Percentiles rank a stretch among this genome's conserved stretches.
These are phyloP conservation scores for Linurgus olivaceus DNA, from an alignment of 2,797 vertebrate genomes.

Conservation along the genomic window DNA sequence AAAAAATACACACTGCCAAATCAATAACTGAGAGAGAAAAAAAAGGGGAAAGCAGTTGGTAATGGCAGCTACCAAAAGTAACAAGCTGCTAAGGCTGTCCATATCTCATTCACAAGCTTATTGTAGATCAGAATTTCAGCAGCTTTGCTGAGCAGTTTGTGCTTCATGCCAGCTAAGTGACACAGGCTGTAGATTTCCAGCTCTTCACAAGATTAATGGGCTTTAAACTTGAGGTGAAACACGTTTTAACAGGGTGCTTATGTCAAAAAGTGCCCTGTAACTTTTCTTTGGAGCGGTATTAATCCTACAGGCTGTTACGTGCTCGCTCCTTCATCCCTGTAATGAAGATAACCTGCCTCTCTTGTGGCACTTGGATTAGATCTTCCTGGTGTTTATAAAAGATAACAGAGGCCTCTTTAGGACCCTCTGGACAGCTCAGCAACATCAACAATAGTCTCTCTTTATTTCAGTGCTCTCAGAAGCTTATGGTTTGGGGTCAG, in stretches of 20 bases:
- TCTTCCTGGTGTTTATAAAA: conserved; percentile 14
- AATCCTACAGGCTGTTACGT: not conserved
- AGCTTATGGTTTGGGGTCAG: not conserved
- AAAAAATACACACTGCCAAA: not conserved
- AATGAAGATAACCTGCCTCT: conserved; percentile 36
- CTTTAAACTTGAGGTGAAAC: conserved; percentile 15
- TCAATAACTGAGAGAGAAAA: not conserved
- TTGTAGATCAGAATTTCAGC: not conserved
- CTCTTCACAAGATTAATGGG: conserved; percentile 38
- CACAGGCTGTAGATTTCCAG: not conserved
- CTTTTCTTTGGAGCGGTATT: not conserved
- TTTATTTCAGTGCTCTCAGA: not conserved
- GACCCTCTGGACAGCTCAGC: not conserved
- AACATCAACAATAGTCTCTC: not conserved
- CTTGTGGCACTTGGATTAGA: conserved; percentile 12
- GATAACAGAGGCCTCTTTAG: not conserved
- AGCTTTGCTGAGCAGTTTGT: not conserved
- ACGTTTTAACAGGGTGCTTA: not conserved
- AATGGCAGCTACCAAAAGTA: not conserved
- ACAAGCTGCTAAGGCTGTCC: not conserved
- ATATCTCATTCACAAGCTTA: not conserved
- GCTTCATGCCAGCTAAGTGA: not conserved
- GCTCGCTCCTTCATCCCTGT: not conserved
- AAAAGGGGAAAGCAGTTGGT: not conserved
- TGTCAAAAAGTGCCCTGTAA: not conserved